phyloP scores from a whole-genome alignment of 2,797 vertebrate species.

The Zalophus californianus region DNA sequence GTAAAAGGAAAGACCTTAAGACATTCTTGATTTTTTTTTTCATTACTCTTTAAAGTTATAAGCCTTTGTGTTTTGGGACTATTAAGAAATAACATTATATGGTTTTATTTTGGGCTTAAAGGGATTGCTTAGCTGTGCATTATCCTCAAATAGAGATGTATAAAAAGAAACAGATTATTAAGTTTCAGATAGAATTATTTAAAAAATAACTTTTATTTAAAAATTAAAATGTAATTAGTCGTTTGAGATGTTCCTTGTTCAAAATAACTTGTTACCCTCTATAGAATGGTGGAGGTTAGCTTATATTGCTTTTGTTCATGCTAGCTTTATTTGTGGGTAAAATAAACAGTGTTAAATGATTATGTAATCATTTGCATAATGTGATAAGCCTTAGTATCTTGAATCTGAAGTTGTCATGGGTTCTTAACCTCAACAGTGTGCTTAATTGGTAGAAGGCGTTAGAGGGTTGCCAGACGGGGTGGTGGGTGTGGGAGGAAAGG shows the following conservation, averaged over 20 bases:
- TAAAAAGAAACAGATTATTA: conserved; percentile 50
- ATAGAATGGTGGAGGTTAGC: neutral
- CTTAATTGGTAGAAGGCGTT: neutral
- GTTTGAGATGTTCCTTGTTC: conserved; percentile 53
- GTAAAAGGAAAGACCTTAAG: conserved; percentile 62
- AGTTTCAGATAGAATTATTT: conserved; percentile 41
- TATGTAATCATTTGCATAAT: conserved; percentile 24
- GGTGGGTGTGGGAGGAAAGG: too few species aligned
- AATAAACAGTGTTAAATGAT: conserved; percentile 52
- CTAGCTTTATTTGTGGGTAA: conserved; percentile 44
- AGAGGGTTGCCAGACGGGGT: neutral
- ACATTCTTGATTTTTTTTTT: conserved; percentile 48
- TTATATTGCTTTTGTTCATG: conserved; percentile 51
- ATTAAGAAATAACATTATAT: conserved; percentile 6
- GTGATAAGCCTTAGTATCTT: neutral
- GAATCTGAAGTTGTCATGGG: neutral
- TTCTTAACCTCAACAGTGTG: neutral
- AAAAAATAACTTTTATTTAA: conserved; percentile 55
- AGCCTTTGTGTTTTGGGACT: conserved; percentile 52
- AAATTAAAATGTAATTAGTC: conserved; percentile 67
- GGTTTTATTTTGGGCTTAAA: conserved; percentile 62
- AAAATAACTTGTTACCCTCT: conserved; percentile 53
- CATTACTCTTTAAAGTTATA: conserved; percentile 42
- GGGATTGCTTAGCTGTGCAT: conserved; percentile 45
- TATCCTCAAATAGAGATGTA: conserved; percentile 27